Conservation (phyloP, 2,797 vertebrate species). For the Lagodon rhomboides region DNA sequence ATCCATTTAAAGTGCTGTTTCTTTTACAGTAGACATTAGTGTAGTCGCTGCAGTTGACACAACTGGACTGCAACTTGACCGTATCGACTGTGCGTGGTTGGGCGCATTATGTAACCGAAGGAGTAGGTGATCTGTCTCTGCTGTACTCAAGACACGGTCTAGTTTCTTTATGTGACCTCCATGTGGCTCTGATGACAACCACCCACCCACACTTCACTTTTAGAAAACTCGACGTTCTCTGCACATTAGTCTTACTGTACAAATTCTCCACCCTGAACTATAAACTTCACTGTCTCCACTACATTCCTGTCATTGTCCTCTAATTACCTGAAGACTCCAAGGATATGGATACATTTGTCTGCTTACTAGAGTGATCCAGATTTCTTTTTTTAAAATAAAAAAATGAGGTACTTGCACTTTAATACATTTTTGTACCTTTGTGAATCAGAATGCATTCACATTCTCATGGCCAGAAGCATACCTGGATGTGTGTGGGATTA, state of each 20-base stretch:
- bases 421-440: not conserved
- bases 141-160: slow-evolving; percentile 26
- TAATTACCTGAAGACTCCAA: not conserved
- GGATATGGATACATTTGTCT: not conserved
- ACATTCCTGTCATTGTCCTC: not conserved
- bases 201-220: slow-evolving; percentile 56
- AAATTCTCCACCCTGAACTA: slow-evolving; percentile 4
- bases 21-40: slow-evolving; percentile 14
- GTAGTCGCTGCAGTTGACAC: slow-evolving; percentile 51
- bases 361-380: not conserved
- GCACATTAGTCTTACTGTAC: not conserved
- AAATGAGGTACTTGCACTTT: not conserved
- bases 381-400: too few species aligned
- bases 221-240: slow-evolving; percentile 25
- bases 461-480: not conserved
- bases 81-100: slow-evolving; percentile 51
- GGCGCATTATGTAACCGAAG: slow-evolving; percentile 52
- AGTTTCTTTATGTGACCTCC: slow-evolving; percentile 48
- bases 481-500: not conserved
- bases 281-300: not conserved
- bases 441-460: not conserved
- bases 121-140: slow-evolving; percentile 28
- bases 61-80: slow-evolving; percentile 54
- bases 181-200: slow-evolving; percentile 53
- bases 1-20: slow-evolving; percentile 26